These are phyloP conservation scores for Entomyzon cyanotis DNA, from an alignment of 2,113 vertebrate genomes.

Conservation along the genomic window DNA sequence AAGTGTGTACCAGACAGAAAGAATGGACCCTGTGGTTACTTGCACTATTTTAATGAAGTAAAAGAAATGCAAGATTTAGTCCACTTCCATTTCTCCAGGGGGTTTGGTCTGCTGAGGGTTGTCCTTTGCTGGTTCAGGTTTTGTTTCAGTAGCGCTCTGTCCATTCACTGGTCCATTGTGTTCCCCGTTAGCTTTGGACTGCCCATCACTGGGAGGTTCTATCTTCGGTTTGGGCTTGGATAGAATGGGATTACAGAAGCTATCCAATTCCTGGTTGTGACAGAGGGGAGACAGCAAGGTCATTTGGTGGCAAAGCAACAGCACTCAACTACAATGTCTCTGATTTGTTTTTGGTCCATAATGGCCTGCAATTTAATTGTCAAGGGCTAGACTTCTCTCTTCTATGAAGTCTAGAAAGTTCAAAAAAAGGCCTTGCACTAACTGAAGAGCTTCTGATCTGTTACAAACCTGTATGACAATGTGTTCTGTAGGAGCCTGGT, in stretches of 20 bases:
- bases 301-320: neutral
- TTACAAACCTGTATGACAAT: neutral
- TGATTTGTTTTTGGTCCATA: neutral
- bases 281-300: constrained; percentile 7
- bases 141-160: constrained; percentile 77
- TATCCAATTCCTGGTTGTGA: constrained; percentile 84
- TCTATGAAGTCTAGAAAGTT: neutral
- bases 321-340: neutral
- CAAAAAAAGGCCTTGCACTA: neutral
- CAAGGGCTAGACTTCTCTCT: neutral
- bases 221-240: constrained; percentile 86
- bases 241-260: constrained; percentile 84
- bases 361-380: neutral
- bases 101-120: constrained; percentile 79
- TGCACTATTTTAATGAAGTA: constrained; percentile 65
- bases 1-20: constrained; percentile 71
- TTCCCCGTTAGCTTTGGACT: constrained; percentile 75
- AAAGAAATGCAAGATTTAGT: constrained; percentile 78
- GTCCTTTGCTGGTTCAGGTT: constrained; percentile 76
- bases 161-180: constrained; percentile 83
- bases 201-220: constrained; percentile 79
- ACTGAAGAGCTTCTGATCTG: neutral
- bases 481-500: neutral
- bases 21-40: constrained; percentile 75
- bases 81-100: constrained; percentile 90